Evolutionary conservation across 1,140 invertebrate genomes (phyloP).

Genomic region (Drosophila kikkawai): DNA sequence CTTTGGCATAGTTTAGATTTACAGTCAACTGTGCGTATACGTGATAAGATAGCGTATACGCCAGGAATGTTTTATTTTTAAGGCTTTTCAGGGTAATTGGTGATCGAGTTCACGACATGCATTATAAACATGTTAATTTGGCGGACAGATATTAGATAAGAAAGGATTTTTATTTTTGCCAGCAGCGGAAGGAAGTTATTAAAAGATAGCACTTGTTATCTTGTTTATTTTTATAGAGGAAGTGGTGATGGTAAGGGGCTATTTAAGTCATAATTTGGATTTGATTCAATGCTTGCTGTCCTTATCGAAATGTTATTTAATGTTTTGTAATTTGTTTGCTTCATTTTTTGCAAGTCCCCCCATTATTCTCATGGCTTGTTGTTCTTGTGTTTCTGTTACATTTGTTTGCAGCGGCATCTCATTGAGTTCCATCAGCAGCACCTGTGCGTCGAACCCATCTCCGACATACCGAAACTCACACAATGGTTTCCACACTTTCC

Average conservation of each 20-base stretch:
- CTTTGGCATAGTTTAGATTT: conserved; percentile 14
- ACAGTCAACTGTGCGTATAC: conserved; percentile 31
- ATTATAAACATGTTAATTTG: conserved; percentile 16
- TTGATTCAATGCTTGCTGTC: too few species aligned
- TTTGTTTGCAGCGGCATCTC: conserved; percentile 70
- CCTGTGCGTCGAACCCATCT: conserved; percentile 54
- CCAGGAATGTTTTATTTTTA: conserved; percentile 22
- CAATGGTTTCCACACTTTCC: conserved; percentile 74
- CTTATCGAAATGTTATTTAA: background rate
- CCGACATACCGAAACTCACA: conserved; percentile 54
- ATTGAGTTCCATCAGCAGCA: conserved; percentile 62
- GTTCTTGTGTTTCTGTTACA: conserved; percentile 34
- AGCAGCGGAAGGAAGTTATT: conserved; percentile 19
- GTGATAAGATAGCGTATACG: conserved; percentile 59
- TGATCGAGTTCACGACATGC: conserved; percentile 9
- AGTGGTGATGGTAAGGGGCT: conserved; percentile 3
- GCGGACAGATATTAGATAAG: conserved; percentile 4
- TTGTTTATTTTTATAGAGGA: conserved; percentile 14
- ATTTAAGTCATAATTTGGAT: background rate
- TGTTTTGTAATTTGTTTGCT: background rate
- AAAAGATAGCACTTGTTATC: background rate
- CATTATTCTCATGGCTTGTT: conserved; percentile 27
- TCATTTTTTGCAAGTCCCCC: background rate
- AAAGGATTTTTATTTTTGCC: background rate
- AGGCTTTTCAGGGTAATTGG: conserved; percentile 29